phyloP scores from a whole-genome alignment of 2,113 vertebrate genomes.

The Takifugu flavidus region DNA sequence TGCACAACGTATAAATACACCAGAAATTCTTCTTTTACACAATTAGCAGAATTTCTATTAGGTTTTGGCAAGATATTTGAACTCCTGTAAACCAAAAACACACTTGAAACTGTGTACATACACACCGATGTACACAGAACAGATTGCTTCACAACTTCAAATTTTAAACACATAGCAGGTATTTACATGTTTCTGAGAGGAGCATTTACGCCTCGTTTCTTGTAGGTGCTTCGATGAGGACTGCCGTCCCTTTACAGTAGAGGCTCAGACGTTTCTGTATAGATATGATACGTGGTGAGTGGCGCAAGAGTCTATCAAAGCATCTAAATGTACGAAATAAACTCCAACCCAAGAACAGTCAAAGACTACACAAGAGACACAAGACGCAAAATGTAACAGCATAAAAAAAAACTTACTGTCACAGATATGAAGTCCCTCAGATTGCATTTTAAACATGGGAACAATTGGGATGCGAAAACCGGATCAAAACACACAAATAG shows the following conservation, averaged over 20 bases:
- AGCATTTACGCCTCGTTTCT: slow-evolving; percentile 19
- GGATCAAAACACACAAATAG: slow-evolving; percentile 8
- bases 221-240: slow-evolving; percentile 24
- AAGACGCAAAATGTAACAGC: slow-evolving; percentile 30
- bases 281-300: slow-evolving; percentile 2
- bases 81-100: slow-evolving; percentile 55
- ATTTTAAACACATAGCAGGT: slow-evolving; percentile 55
- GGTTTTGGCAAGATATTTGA: slow-evolving; percentile 50
- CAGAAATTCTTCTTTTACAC: slow-evolving; percentile 65
- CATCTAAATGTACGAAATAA: slow-evolving; percentile 8
- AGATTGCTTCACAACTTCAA: slow-evolving; percentile 47
- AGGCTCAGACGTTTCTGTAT: slow-evolving; percentile 42
- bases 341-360: slow-evolving; percentile 1
- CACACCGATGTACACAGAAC: slow-evolving; percentile 47
- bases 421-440: slow-evolving; percentile 23
- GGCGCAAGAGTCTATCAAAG: slow-evolving; percentile 9
- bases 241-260: slow-evolving; percentile 20
- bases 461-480: not conserved
- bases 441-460: slow-evolving; percentile 25
- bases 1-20: slow-evolving; percentile 75
- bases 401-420: slow-evolving; percentile 21
- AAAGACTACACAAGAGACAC: slow-evolving; percentile 18
- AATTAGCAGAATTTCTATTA: slow-evolving; percentile 58
- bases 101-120: slow-evolving; percentile 11
- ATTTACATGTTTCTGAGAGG: slow-evolving; percentile 60